phyloP scores from a whole-genome alignment of 1,140 invertebrate species.

The Druon quercuslanigerum region DNA sequence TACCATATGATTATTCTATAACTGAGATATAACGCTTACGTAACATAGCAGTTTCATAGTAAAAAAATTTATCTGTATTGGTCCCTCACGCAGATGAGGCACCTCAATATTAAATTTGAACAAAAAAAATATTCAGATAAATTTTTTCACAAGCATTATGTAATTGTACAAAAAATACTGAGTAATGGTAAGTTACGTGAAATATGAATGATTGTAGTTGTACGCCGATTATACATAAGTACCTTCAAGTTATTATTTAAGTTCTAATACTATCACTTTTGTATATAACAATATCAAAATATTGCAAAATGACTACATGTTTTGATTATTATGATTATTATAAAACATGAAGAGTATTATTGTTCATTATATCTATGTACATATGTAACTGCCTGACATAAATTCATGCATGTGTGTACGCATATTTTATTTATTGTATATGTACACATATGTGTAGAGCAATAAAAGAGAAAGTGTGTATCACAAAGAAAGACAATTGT shows the following conservation, averaged over 20 bases:
- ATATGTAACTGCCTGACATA: constrained; percentile 72
- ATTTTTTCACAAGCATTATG: not conserved
- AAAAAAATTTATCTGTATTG: not conserved
- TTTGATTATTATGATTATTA: constrained; percentile 51
- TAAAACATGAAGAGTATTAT: constrained; percentile 61
- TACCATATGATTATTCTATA: constrained; percentile 7
- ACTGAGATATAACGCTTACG: not conserved
- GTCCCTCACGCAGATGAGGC: no score
- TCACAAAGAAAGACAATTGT: constrained; percentile 41
- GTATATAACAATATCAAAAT: constrained; percentile 66
- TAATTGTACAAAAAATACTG: constrained; percentile 16
- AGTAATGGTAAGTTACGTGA: constrained; percentile 28
- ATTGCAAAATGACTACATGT: constrained; percentile 63
- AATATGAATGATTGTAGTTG: constrained; percentile 50
- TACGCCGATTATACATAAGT: constrained; percentile 47
- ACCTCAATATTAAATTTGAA: no score
- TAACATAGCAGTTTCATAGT: constrained; percentile 7
- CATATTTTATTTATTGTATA: constrained; percentile 48
- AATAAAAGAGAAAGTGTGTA: constrained; percentile 56
- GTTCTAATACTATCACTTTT: constrained; percentile 55
- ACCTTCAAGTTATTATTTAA: constrained; percentile 49
- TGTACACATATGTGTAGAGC: constrained; percentile 55
- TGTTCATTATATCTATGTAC: constrained; percentile 73
- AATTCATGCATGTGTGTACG: constrained; percentile 56
- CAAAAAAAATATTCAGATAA: not conserved